Conservation (phyloP, 2,888 invertebrate species). For the Dilophus febrilis region DNA sequence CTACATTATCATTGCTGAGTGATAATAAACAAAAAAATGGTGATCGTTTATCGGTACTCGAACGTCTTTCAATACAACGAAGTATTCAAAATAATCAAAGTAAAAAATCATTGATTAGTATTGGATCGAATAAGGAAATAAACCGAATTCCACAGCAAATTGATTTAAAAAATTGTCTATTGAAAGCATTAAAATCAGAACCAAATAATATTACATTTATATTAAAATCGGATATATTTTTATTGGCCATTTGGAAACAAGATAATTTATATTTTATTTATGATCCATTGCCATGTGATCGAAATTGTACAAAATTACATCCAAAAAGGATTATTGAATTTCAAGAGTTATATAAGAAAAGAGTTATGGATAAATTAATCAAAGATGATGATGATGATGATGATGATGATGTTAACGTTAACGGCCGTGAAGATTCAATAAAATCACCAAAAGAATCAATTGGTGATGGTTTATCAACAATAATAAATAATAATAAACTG, state of each 20-base stretch:
- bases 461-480: constrained; percentile 17
- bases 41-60: neutral
- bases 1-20: too few relatives aligned
- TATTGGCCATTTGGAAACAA: constrained; percentile 36
- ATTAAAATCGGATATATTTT: constrained; percentile 11
- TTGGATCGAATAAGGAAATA: too few relatives aligned
- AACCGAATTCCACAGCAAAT: too few relatives aligned
- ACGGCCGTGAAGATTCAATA: neutral
- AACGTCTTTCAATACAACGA: neutral
- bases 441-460: constrained; percentile 23
- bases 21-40: too few relatives aligned
- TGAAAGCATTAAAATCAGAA: too few relatives aligned
- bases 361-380: too few relatives aligned
- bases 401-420: constrained; percentile 7
- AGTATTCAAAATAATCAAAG: too few relatives aligned
- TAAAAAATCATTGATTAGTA: too few relatives aligned
- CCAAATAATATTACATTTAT: constrained; percentile 5
- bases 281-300: constrained; percentile 42
- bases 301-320: constrained; percentile 30
- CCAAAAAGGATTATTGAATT: constrained; percentile 9
- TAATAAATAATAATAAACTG: neutral
- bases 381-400: neutral
- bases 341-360: too few relatives aligned
- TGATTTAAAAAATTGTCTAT: too few relatives aligned
- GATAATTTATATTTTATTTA: constrained; percentile 35